Evolutionary conservation across 2,113 vertebrate species (phyloP), one percentile per base, ranked within the genome.

Genomic region (Pelvicachromis taeniatus): DNA sequence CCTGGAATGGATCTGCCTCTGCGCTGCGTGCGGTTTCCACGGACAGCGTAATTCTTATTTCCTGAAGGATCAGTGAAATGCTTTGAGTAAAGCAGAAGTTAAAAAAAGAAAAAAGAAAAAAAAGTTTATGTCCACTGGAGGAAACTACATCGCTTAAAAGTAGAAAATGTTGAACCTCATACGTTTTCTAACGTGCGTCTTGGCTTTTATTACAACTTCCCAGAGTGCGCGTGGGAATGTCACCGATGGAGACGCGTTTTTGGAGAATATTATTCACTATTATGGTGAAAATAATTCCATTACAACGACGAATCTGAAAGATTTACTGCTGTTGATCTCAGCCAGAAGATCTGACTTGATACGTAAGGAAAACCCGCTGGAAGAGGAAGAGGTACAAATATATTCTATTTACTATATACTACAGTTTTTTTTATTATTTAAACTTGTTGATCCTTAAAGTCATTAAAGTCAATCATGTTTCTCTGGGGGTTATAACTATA

Each of bases 231-330:
- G 31, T 1, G 87, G 38, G 63, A 38, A 6, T 2, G 78, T 33
- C 1, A 16, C 2, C n/a, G 75, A 68, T 7, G 91, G 81, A 12
- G 17, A 29, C 0, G n/a, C 2, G 1, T 92, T 90, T 58, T 16
- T 96, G 58, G 79, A 91, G 23, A 83, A 94, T 5, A 82, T 96
- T 65, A 59, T 96, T 10, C 90, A 8, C 2, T 96, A 84, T 58
- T 96, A 94, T 40, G 93, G 94, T 1, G 73, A 93, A 21, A 95
- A 95, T 79, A 1, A 40, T 4, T 94, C 95, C 0, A 91, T 96
- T 3, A 89, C 95, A 1, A 75, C 56, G 4, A 68, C 55, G 14
- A 50, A 96, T 19, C 86, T 96, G 52, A 84, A 88, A 9, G 75
- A 95, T 63, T 73, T 96, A 3, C 86, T 96, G 78, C 81, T 59